Base-by-base conservation (phyloP, 2,888 invertebrate genomes). In the Metalampra italica region DNA sequence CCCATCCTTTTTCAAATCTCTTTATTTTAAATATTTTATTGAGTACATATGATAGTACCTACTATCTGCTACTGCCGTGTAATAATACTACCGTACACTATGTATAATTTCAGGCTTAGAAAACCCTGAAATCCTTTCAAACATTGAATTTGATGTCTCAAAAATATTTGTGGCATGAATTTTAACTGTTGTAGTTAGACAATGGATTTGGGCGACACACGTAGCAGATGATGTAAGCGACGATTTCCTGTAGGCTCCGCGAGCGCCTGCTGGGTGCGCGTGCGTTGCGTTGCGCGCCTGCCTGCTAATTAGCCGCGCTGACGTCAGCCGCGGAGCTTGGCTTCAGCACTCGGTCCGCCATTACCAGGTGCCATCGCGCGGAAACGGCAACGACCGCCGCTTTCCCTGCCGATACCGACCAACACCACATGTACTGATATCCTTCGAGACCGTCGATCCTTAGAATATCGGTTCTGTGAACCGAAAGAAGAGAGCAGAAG, bases 381-480 rank as follows among this genome's bases (percentile, higher is more conserved):
- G 83, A 87, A 86, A 87, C 81, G 85, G 86, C 86, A 85, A 86
- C 81, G 86, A 82, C 86, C 87, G 83, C 60, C 70, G 84, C 83
- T 87, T 86, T 89, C 86, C 82, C 82, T 78, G 73, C 62, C 68
- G 64, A 71, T 66, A 65, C 69, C 68, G 54, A 59, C 61, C 61
- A 56, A 64, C 68, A 70, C 52, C 56, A 42, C 9, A 46, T 51
- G 59, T 60, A 59, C 67, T 56, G 65, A 62, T 64, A 67, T 67
- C 68, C 68, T 64, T 65, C 67, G 75, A 77, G 74, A 73, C 66
- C 73, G 60, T 42, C 36, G 38, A 32, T 32, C 11, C 32, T 32
- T 32, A 32, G 8, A 32, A 3, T 32, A 32, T 32, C 32, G 2
- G 11, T 32, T 5, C 8, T 32, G 32, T 9, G 4, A 8, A 9